Percentiles rank a stretch among this genome's conserved stretches.
Conservation (phyloP, 2,113 vertebrate species). For the Alethe diademata region DNA sequence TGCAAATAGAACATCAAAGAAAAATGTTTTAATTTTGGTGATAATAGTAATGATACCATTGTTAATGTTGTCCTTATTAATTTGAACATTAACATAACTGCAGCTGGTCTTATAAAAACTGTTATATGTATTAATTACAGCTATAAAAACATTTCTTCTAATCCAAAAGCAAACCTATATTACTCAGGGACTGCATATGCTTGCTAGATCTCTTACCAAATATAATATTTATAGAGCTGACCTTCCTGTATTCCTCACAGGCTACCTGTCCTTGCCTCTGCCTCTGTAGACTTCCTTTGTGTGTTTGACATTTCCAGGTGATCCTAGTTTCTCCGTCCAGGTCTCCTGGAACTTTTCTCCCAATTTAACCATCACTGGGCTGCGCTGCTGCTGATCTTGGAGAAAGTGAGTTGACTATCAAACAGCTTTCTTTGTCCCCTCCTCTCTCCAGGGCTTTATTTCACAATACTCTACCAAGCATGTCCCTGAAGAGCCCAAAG, state of each 20-base stretch:
- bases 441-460: background rate
- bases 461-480: background rate
- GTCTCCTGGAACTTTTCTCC: no score
- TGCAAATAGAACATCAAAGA: background rate
- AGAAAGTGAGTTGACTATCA: background rate
- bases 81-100: background rate
- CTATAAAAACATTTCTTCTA: background rate
- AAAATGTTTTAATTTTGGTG: background rate
- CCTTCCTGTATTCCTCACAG: background rate
- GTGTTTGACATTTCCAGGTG: background rate
- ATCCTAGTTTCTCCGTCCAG: background rate
- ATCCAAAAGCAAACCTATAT: background rate
- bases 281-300: background rate
- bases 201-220: background rate
- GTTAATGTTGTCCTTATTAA: background rate
- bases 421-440: background rate
- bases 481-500: background rate
- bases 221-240: background rate
- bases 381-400: background rate
- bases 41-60: background rate
- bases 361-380: background rate
- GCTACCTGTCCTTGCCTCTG: background rate
- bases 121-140: background rate
- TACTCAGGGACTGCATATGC: background rate
- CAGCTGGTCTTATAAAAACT: background rate